Evolutionary conservation across 2,797 vertebrate species (phyloP).

Genomic region (Sebastes taczanowskii): DNA sequence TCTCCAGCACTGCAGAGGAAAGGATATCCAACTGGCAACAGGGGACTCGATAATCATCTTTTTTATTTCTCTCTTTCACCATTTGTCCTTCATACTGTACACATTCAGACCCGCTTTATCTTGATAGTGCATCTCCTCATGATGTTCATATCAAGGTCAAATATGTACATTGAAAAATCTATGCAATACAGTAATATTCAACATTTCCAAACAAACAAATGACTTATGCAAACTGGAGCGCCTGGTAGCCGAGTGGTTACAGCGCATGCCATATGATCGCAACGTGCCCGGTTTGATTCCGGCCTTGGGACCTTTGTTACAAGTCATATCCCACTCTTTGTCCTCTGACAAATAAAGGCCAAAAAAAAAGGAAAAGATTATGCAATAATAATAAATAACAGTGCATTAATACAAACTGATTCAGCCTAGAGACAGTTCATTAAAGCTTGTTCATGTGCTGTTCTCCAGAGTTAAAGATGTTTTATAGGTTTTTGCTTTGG

Average conservation of each 20-base stretch:
- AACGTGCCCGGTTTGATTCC: background rate
- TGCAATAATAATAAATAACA: too few species aligned
- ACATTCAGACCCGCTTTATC: background rate
- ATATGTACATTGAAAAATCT: background rate
- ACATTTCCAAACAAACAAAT: background rate
- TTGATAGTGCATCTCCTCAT: background rate
- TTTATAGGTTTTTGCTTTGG: too few species aligned
- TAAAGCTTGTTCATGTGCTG: too few species aligned
- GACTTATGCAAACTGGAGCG: background rate
- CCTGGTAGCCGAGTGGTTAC: background rate
- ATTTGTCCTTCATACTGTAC: background rate
- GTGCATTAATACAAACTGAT: too few species aligned
- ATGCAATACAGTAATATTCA: background rate
- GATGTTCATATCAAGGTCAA: background rate
- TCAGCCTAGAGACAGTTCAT: too few species aligned
- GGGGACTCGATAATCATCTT: slow-evolving; percentile 2
- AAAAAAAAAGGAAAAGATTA: too few species aligned
- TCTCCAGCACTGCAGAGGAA: slow-evolving; percentile 6
- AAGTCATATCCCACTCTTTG: background rate
- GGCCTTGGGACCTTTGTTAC: background rate
- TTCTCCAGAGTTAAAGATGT: too few species aligned
- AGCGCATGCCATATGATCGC: background rate
- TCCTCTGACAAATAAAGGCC: too few species aligned
- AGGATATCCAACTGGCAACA: background rate
- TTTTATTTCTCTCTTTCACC: background rate